Evolutionary conservation across 1,140 invertebrate genomes (phyloP).

Genomic region (Polypedilum vanderplanki): DNA sequence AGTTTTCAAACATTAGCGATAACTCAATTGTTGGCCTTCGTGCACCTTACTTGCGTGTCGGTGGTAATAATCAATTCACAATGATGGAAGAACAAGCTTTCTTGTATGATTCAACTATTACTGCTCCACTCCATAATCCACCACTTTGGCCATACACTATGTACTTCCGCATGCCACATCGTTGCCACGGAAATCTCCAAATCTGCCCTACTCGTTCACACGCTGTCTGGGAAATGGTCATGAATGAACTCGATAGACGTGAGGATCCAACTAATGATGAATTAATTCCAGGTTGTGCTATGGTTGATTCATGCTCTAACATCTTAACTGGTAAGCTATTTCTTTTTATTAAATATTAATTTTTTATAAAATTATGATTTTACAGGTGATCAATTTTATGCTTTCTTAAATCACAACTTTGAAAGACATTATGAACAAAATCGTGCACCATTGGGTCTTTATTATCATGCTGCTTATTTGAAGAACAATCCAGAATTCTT

Average conservation of each 20-base stretch:
- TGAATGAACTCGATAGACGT: slow-evolving; percentile 88
- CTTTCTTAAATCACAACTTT: slow-evolving; percentile 94
- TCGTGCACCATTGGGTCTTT: slow-evolving; percentile 84
- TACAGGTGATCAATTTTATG: slow-evolving; percentile 84
- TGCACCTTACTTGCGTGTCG: slow-evolving; percentile 85
- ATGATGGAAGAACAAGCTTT: slow-evolving; percentile 98
- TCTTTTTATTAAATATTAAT: neutral
- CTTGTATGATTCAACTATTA: slow-evolving; percentile 92
- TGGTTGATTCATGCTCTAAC: slow-evolving; percentile 95
- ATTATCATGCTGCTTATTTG: slow-evolving; percentile 93
- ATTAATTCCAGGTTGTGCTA: slow-evolving; percentile 86
- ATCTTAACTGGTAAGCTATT: slow-evolving; percentile 55
- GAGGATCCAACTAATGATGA: slow-evolving; percentile 89
- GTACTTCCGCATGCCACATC: slow-evolving; percentile 94
- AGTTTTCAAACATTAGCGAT: slow-evolving; percentile 87
- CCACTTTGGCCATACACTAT: slow-evolving; percentile 96
- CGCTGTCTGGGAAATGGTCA: slow-evolving; percentile 97
- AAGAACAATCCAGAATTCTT: slow-evolving; percentile 91
- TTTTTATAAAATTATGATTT: neutral
- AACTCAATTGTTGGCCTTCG: slow-evolving; percentile 90
- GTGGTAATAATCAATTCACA: slow-evolving; percentile 93
- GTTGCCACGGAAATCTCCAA: slow-evolving; percentile 88
- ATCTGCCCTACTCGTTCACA: slow-evolving; percentile 86
- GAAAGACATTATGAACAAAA: slow-evolving; percentile 92
- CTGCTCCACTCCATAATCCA: slow-evolving; percentile 82